These are phyloP conservation scores for Lasioglossum morio DNA, from an alignment of 2,888 invertebrate genomes.

Conservation along the genomic window DNA sequence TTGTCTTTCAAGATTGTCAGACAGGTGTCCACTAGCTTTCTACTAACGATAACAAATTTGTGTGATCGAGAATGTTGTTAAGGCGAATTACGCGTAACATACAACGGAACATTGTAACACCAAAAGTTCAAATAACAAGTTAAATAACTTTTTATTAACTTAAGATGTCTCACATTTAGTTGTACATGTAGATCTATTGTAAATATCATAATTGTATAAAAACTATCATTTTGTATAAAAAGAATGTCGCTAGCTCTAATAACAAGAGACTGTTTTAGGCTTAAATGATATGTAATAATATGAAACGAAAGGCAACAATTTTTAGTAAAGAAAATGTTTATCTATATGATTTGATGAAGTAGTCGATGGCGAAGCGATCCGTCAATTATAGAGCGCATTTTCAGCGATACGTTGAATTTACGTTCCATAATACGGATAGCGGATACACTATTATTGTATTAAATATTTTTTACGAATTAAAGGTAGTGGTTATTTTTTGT, in stretches of 20 bases:
- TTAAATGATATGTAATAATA: slow-evolving; percentile 57
- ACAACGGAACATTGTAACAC: slow-evolving; percentile 55
- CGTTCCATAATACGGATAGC: slow-evolving; percentile 37
- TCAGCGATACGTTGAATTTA: slow-evolving; percentile 45
- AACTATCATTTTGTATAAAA: slow-evolving; percentile 69
- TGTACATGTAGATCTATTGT: slow-evolving; percentile 67
- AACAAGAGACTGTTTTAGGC: slow-evolving; percentile 67
- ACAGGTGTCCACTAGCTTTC: slow-evolving; percentile 47
- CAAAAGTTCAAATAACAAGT: slow-evolving; percentile 66
- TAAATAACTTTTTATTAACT: slow-evolving; percentile 62
- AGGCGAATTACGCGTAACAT: slow-evolving; percentile 45
- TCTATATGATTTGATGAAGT: slow-evolving; percentile 45
- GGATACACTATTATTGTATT: slow-evolving; percentile 57
- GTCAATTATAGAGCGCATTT: slow-evolving; percentile 36
- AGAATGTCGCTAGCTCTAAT: slow-evolving; percentile 63
- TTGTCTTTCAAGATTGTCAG: slow-evolving; percentile 52
- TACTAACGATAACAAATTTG: slow-evolving; percentile 44
- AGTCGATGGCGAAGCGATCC: slow-evolving; percentile 52
- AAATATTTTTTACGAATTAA: slow-evolving; percentile 75
- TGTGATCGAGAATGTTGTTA: slow-evolving; percentile 35
- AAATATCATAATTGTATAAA: slow-evolving; percentile 69
- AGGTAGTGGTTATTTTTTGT: slow-evolving; percentile 75
- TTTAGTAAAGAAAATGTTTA: slow-evolving; percentile 45
- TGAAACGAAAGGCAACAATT: slow-evolving; percentile 47
- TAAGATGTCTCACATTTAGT: slow-evolving; percentile 55